phyloP scores from a whole-genome alignment of 2,888 invertebrate species.

The Bugula neritina region DNA sequence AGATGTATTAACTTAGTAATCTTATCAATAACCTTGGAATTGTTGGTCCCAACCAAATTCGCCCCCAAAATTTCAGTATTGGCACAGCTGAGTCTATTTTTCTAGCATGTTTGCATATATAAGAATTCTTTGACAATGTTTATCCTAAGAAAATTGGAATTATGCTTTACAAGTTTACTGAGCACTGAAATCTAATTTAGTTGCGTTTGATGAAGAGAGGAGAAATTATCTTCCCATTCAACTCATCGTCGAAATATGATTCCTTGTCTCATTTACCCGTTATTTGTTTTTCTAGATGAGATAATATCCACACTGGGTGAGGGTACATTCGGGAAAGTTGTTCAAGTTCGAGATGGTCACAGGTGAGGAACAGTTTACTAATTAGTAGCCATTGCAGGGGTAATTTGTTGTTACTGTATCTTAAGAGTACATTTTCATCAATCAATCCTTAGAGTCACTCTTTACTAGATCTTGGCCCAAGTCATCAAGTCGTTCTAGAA shows the following conservation, averaged over 20 bases:
- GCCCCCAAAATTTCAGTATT: neutral
- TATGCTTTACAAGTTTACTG: too few species aligned
- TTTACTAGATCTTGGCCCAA: neutral
- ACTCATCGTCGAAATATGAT: too few species aligned
- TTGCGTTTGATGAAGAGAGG: too few species aligned
- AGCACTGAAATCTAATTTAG: too few species aligned
- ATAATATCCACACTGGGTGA: slow-evolving; percentile 87
- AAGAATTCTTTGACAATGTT: too few species aligned
- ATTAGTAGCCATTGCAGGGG: neutral
- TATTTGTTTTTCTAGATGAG: slow-evolving; percentile 22
- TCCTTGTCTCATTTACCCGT: too few species aligned
- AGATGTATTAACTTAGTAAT: slow-evolving; percentile 64
- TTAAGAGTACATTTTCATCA: neutral
- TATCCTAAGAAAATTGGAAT: too few species aligned
- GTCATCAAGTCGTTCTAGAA: neutral
- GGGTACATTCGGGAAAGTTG: slow-evolving; percentile 99
- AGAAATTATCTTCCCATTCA: too few species aligned
- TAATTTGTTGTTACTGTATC: neutral
- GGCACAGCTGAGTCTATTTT: neutral
- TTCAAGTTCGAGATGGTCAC: slow-evolving; percentile 71
- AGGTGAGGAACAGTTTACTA: neutral
- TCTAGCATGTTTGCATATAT: too few species aligned
- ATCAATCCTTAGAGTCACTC: neutral
- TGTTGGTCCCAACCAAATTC: slow-evolving; percentile 4
- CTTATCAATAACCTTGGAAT: slow-evolving; percentile 2